Conservation (phyloP, 2,888 invertebrate species). For the Ochropacha duplaris region DNA sequence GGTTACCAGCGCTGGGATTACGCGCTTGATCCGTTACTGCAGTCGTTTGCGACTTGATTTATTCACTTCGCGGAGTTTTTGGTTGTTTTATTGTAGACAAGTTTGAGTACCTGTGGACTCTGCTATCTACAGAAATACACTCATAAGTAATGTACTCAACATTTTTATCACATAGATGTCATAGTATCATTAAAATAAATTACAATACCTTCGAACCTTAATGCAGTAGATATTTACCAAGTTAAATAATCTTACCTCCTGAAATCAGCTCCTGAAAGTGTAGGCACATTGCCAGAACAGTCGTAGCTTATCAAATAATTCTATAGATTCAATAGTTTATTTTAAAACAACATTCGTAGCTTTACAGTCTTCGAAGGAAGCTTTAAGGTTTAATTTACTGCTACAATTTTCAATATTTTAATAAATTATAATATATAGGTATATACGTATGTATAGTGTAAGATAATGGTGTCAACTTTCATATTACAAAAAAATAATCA, state of each 20-base stretch:
- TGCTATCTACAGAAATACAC: too few species aligned
- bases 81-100: not conserved
- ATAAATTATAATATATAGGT: too few species aligned
- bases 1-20: constrained; percentile 73
- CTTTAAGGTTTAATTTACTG: too few species aligned
- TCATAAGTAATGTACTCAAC: too few species aligned
- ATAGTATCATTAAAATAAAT: too few species aligned
- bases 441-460: too few species aligned
- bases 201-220: too few species aligned
- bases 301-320: not conserved
- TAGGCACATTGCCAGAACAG: not conserved
- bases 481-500: too few species aligned
- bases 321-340: not conserved
- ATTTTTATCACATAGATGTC: too few species aligned
- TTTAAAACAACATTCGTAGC: not conserved
- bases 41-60: constrained; percentile 75
- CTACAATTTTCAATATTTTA: too few species aligned
- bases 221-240: not conserved
- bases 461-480: too few species aligned
- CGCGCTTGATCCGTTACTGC: constrained; percentile 70
- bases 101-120: not conserved
- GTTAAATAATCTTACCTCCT: not conserved
- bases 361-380: too few species aligned
- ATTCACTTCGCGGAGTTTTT: constrained; percentile 45
- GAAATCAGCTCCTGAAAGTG: not conserved